These are phyloP conservation scores for Dromius quadrimaculatus DNA, from an alignment of 2,888 invertebrate species.

Conservation along the genomic window DNA sequence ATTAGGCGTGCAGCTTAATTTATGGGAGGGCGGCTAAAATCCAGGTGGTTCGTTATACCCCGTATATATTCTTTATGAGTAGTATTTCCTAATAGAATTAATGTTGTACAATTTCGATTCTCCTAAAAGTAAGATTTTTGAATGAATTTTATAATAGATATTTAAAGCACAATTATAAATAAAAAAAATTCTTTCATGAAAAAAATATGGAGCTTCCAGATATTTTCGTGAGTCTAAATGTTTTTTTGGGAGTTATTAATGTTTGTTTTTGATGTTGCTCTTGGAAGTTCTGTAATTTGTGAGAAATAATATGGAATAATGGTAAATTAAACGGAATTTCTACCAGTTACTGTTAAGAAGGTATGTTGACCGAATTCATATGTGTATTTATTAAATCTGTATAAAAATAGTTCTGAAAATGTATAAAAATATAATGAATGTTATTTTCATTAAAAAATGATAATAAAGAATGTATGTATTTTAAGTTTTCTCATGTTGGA, in stretches of 20 bases:
- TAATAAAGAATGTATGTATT: conserved; percentile 51
- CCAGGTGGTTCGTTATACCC: too few species aligned
- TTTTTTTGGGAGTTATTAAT: not conserved
- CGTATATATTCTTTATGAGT: too few species aligned
- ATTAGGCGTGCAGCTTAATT: too few species aligned
- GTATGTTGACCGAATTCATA: conserved; percentile 47
- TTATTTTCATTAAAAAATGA: conserved; percentile 51
- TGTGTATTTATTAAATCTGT: conserved; percentile 46
- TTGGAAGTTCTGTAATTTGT: conserved; percentile 14
- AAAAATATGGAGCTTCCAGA: too few species aligned
- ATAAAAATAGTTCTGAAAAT: conserved; percentile 42
- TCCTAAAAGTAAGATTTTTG: not conserved
- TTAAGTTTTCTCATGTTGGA: too few species aligned
- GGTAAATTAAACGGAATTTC: conserved; percentile 16
- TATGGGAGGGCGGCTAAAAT: too few species aligned
- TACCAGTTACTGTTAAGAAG: conserved; percentile 19
- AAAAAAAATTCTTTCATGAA: conserved; percentile 4
- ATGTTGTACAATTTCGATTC: too few species aligned
- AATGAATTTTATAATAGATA: conserved; percentile 16
- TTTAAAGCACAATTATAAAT: conserved; percentile 7
- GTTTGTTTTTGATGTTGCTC: not conserved
- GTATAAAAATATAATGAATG: conserved; percentile 51
- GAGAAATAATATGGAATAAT: conserved; percentile 14
- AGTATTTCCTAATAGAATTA: too few species aligned
- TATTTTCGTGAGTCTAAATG: not conserved